Conservation (phyloP, 2,888 invertebrate species). For the Linhomoeus sp. region DNA sequence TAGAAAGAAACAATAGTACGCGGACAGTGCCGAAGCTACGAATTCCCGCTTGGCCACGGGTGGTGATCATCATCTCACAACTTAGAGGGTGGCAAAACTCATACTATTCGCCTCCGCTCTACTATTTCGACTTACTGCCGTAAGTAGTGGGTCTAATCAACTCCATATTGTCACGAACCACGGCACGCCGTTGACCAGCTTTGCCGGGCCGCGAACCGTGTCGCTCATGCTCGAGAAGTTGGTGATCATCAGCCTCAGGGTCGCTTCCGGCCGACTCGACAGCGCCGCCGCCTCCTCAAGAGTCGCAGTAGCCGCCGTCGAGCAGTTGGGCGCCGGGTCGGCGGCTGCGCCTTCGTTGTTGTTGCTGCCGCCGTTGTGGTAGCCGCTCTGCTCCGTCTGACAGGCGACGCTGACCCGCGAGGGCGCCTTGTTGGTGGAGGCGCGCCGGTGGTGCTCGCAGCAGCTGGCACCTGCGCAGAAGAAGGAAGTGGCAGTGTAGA, state of each 20-base stretch:
- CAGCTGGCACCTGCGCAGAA: too few relatives aligned
- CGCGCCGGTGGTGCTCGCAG: constrained; percentile 4
- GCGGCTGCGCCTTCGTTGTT: not conserved
- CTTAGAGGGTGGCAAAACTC: too few relatives aligned
- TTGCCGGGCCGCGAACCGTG: constrained; percentile 61
- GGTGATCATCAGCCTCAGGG: constrained; percentile 66
- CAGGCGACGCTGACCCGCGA: constrained; percentile 4
- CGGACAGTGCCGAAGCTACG: not conserved
- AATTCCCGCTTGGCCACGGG: not conserved
- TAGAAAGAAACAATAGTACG: not conserved
- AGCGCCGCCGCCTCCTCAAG: not conserved
- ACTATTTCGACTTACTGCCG: too few relatives aligned
- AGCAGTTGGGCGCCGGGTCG: not conserved
- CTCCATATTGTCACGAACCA: too few relatives aligned
- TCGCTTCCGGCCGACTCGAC: constrained; percentile 53
- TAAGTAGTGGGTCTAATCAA: too few relatives aligned
- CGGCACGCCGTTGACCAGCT: constrained; percentile 80
- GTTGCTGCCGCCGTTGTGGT: not conserved
- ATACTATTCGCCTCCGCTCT: too few relatives aligned
- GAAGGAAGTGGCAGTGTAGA: too few relatives aligned
- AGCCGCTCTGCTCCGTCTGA: constrained; percentile 5
- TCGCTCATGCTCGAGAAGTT: constrained; percentile 70
- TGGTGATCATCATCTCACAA: too few relatives aligned
- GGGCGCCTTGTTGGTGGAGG: not conserved
- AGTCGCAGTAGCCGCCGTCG: not conserved